phyloP scores from a whole-genome alignment of 2,888 invertebrate species.

The Lamproptera curius region DNA sequence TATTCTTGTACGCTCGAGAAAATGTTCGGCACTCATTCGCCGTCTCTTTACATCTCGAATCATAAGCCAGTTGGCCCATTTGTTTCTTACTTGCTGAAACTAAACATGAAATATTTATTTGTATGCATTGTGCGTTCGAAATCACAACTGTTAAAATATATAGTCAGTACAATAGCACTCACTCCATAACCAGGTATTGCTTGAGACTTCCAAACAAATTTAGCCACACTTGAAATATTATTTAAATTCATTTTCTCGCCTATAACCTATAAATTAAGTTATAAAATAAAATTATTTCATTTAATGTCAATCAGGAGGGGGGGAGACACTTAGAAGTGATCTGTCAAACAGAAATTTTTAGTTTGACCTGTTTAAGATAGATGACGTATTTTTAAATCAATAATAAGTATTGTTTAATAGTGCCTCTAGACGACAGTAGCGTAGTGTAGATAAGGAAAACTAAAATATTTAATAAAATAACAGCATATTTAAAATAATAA shows the following conservation, averaged over 20 bases:
- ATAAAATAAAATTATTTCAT: too few species aligned
- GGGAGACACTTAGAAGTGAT: too few species aligned
- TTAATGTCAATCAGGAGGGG: too few species aligned
- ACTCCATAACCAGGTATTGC: constrained; percentile 55
- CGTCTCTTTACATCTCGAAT: constrained; percentile 91
- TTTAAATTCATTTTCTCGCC: constrained; percentile 50
- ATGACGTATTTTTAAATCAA: too few species aligned
- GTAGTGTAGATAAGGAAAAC: too few species aligned
- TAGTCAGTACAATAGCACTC: constrained; percentile 23
- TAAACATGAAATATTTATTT: constrained; percentile 43
- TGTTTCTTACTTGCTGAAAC: constrained; percentile 85
- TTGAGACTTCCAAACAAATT: constrained; percentile 63
- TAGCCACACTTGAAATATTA: constrained; percentile 46
- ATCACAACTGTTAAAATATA: neutral
- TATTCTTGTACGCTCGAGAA: constrained; percentile 86
- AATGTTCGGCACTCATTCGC: constrained; percentile 84
- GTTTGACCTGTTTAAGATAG: too few species aligned
- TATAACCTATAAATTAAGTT: neutral
- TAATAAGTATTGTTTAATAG: too few species aligned
- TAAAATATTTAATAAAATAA: too few species aligned
- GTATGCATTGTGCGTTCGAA: neutral
- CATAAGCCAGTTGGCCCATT: constrained; percentile 92
- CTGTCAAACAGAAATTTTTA: too few species aligned
- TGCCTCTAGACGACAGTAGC: too few species aligned
- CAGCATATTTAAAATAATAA: too few species aligned